These are phyloP conservation scores for Cerastis rubricosa DNA, from an alignment of 2,888 invertebrate genomes.

Conservation along the genomic window DNA sequence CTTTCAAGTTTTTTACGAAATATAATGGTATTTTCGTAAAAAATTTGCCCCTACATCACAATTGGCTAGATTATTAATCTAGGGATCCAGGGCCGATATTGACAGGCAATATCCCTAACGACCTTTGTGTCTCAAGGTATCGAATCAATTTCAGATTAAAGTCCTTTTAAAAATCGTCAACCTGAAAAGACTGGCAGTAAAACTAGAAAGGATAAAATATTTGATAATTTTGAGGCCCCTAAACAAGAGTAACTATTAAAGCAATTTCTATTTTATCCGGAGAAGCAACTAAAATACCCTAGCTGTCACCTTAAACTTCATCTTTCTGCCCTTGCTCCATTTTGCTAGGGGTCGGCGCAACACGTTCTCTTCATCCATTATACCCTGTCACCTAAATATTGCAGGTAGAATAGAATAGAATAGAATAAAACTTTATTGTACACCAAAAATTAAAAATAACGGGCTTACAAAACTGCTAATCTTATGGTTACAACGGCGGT, in stretches of 20 bases:
- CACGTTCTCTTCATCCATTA: too few relatives aligned
- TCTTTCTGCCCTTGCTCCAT: too few relatives aligned
- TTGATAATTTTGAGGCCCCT: conserved; percentile 36
- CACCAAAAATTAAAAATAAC: too few relatives aligned
- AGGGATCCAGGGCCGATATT: neutral
- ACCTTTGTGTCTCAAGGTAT: neutral
- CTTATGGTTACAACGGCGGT: too few relatives aligned
- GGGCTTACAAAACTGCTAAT: too few relatives aligned
- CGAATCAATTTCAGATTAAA: conserved; percentile 8
- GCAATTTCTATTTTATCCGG: neutral
- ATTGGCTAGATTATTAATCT: neutral
- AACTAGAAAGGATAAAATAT: conserved; percentile 46
- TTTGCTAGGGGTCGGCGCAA: too few relatives aligned
- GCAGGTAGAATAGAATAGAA: too few relatives aligned
- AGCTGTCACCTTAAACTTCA: too few relatives aligned
- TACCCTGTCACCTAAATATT: too few relatives aligned
- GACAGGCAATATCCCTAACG: conserved; percentile 1
- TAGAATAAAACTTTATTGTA: too few relatives aligned
- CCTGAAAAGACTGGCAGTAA: conserved; percentile 32
- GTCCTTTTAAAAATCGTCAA: conserved; percentile 30
- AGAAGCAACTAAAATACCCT: neutral
- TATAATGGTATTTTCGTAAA: neutral
- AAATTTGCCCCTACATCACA: neutral
- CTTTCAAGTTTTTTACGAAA: too few relatives aligned
- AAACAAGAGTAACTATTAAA: conserved; percentile 19